phyloP scores from a whole-genome alignment of 2,113 vertebrate species.

The Heterochromis multidens region DNA sequence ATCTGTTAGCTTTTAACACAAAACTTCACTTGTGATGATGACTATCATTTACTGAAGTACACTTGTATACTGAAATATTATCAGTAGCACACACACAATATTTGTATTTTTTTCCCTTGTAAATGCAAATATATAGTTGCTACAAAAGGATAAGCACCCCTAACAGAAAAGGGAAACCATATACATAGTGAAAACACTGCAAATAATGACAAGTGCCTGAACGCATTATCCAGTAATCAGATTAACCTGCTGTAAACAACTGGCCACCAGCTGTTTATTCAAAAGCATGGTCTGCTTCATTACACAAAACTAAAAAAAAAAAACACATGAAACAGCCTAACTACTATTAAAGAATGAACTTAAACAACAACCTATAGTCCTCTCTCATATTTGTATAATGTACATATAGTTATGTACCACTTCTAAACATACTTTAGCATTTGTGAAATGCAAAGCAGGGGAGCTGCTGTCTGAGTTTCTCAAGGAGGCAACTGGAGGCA shows the following conservation, averaged over 20 bases:
- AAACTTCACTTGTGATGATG: not conserved
- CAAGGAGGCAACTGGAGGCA: not conserved
- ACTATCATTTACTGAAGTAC: not conserved
- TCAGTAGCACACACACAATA: not conserved
- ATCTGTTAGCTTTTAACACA: slow-evolving; percentile 4
- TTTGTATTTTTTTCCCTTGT: not conserved
- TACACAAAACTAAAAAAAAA: not conserved
- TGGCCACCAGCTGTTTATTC: not conserved
- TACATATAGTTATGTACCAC: not conserved
- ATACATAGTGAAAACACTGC: not conserved
- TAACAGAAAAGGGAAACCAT: not conserved
- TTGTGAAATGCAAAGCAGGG: not conserved
- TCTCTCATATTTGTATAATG: not conserved
- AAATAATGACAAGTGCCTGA: not conserved
- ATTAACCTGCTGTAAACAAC: not conserved
- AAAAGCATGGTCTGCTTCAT: not conserved
- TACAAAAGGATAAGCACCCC: not conserved
- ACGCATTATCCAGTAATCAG: not conserved
- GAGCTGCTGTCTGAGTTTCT: not conserved
- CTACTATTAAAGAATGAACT: not conserved
- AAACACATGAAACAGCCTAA: not conserved
- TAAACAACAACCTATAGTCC: not conserved
- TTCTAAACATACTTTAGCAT: not conserved
- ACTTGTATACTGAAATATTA: not conserved
- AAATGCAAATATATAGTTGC: not conserved